Evolutionary conservation across 2,888 invertebrate genomes (phyloP), one percentile per base, ranked within the genome.

Genomic region (Balanococcus diminutus): DNA sequence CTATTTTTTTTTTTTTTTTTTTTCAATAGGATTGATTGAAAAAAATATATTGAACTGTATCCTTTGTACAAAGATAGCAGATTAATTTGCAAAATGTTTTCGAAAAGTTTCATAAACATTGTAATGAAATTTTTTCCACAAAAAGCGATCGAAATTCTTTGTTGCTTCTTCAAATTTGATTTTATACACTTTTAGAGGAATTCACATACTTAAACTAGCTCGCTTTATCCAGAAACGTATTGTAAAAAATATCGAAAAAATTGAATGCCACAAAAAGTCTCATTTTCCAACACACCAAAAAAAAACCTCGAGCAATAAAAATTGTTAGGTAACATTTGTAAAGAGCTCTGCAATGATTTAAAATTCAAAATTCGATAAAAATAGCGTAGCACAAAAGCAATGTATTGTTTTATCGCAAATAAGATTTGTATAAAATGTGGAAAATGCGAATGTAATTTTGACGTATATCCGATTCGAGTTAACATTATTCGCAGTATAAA

Each of bases 401-500:
- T 8, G 8, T 56, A 22, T 22, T 56, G 56, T 56, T 19, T 56
- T 56, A 31, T 67, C 67, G 28, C 28, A 16, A 28, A 28, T 16
- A 28, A 67, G 67, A 56, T 56, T 56, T 28, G 16, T 28, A 56
- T 2, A 56, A n/a, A 56, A 19, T 19, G 56, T 9, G 16, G 28
- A 67, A 67, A 67, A 28, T 67, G 67, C 67, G 28, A 67, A 67
- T 28, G 67, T 67, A 67, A 67, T 67, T 67, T 67, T 67, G 28
- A 67, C 67, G 6, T 67, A 28, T 67, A 67, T 67, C 67, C 67
- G 67, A 67, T 67, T 67, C 28, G 28, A 67, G 28, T 67, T 28
- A 28, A 28, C 67, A 67, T 67, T 67, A 67, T 28, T 67, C 28
- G 28, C 67, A 28, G 28, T 31, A 67, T 28, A 16, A 67, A 67